phyloP scores from a whole-genome alignment of 2,113 vertebrate genomes.

The Pionites leucogaster region DNA sequence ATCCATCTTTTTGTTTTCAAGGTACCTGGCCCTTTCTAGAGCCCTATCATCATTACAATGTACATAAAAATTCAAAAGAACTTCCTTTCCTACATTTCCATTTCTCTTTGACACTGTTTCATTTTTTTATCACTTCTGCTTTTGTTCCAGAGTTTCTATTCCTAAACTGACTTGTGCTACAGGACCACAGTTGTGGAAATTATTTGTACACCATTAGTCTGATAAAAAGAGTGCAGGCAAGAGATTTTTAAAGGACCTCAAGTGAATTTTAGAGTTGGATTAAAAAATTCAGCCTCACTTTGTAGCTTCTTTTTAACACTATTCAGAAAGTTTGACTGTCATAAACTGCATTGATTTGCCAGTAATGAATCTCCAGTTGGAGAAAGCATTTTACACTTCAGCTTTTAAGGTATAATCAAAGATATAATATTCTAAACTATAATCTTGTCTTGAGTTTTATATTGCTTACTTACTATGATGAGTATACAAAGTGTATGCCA shows the following conservation, averaged over 20 bases:
- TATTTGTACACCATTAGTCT: not conserved
- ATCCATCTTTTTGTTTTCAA: not conserved
- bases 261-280: not conserved
- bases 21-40: not conserved
- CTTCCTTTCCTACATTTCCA: not conserved
- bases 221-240: not conserved
- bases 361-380: not conserved
- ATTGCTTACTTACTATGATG: not conserved
- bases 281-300: not conserved
- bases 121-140: not conserved
- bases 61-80: not conserved
- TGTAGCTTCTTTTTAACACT: not conserved
- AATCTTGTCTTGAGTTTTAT: not conserved
- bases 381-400: not conserved
- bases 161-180: not conserved
- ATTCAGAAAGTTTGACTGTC: not conserved
- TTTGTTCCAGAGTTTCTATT: not conserved
- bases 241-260: not conserved
- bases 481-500: slow-evolving; percentile 47
- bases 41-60: not conserved
- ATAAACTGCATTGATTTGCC: not conserved
- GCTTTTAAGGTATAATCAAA: not conserved
- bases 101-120: not conserved
- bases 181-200: not conserved
- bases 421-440: not conserved